Evolutionary conservation across 2,888 invertebrate genomes (phyloP), one percentile per base, ranked within the genome.

Genomic region (Acronicta leporina): DNA sequence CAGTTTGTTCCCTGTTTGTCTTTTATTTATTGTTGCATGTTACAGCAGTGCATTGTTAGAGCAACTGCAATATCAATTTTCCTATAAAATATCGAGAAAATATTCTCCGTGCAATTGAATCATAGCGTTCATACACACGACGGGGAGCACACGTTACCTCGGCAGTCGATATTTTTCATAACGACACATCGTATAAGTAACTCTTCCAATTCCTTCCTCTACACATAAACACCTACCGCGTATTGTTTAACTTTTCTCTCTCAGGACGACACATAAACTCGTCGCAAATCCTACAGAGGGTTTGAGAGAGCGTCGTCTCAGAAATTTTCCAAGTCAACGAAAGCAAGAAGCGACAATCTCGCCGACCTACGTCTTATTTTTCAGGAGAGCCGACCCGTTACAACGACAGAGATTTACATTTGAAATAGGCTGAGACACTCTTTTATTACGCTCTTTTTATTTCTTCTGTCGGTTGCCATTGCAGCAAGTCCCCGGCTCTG

Each of bases 351-450:
- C 87, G 87, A 86, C 87, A 87, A 88, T 90, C 87, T 88, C 85
- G 77, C 75, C 87, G 88, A 89, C 86, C 87, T 88, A 85, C 85
- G 87, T 87, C 91, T 92, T 91, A 90, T 91, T 91, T 88, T 89
- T 87, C 87, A 84, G 83, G 79, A 84, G 84, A 88, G 83, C 77
- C 85, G 87, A 85, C 87, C 87, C 89, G 88, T 89, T 91, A 91
- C 91, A 87, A 85, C 87, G 88, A 81, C 87, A 84, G 84, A 90
- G 90, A 92, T 92, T 92, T 92, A 91, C 91, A 92, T 92, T 92
- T 87, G 87, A 89, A 92, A 89, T 89, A 88, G 88, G 87, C 87
- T 82, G 86, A 87, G 84, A 83, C 82, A 83, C 85, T 86, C 84
- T 88, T 90, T 89, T 90, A 88, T 92, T 89, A 86, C 76, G 77